Conservation (phyloP, 2,888 invertebrate genomes). For the Apotomis capreana region DNA sequence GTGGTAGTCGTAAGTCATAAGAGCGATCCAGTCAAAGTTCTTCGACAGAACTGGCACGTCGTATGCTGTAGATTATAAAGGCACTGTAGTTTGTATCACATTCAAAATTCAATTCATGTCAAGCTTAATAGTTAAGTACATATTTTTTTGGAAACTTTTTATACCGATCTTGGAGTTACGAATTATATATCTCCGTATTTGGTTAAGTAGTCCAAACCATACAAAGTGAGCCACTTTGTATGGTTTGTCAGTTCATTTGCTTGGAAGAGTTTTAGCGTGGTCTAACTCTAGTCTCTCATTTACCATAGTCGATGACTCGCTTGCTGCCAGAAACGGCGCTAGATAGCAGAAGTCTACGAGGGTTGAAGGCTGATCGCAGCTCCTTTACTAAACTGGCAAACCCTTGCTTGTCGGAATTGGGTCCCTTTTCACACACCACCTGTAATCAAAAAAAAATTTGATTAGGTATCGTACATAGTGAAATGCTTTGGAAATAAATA, state of each 20-base stretch:
- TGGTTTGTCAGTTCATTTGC: too few species aligned
- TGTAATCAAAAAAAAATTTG: slow-evolving; percentile 51
- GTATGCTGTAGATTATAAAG: slow-evolving; percentile 76
- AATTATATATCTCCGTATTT: too few species aligned
- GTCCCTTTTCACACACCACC: slow-evolving; percentile 93
- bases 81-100: too few species aligned
- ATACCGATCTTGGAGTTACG: too few species aligned
- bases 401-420: slow-evolving; percentile 90
- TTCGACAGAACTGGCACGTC: slow-evolving; percentile 89
- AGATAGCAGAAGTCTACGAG: slow-evolving; percentile 88
- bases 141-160: neutral
- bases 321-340: slow-evolving; percentile 94
- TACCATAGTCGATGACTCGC: slow-evolving; percentile 91
- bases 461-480: too few species aligned
- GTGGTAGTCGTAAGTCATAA: slow-evolving; percentile 96
- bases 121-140: too few species aligned
- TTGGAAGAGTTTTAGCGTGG: too few species aligned
- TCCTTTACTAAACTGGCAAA: slow-evolving; percentile 90
- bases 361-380: slow-evolving; percentile 87
- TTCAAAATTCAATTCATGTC: too few species aligned
- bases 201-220: too few species aligned
- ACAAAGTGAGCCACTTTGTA: too few species aligned
- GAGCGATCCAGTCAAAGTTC: slow-evolving; percentile 94
- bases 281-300: slow-evolving; percentile 25
- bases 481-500: too few species aligned